Evolutionary conservation across 2,797 vertebrate genomes (phyloP).

Genomic region (Fringilla coelebs): DNA sequence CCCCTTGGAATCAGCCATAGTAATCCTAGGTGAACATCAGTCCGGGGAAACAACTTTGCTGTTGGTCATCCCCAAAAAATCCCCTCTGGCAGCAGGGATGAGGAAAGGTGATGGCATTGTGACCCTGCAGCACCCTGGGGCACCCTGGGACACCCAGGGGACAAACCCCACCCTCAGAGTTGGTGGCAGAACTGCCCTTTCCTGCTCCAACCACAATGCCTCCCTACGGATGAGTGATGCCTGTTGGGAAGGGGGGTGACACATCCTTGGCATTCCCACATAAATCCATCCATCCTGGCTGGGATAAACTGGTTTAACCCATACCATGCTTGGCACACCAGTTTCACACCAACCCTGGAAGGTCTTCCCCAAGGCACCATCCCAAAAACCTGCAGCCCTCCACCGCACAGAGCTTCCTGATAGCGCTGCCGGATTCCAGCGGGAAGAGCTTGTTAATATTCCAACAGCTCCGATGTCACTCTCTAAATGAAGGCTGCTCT

Average conservation of each 20-base stretch:
- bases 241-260: accelerated
- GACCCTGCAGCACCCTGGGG: neutral
- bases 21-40: accelerated
- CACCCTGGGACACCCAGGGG: neutral
- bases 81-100: accelerated
- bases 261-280: neutral
- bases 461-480: neutral
- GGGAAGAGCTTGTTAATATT: slow-evolving; percentile 58
- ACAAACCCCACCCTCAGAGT: neutral
- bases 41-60: neutral
- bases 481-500: slow-evolving; percentile 1
- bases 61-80: neutral
- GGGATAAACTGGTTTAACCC: neutral
- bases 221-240: neutral
- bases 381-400: neutral
- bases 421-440: neutral
- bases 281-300: neutral
- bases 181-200: neutral
- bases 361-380: neutral
- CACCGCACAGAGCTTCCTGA: accelerated
- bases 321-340: accelerated
- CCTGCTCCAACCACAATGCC: neutral
- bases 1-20: neutral
- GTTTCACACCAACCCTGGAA: neutral
- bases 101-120: neutral